Base-by-base conservation (phyloP, 2,113 vertebrate genomes). In the Boulengeromyrus knoepffleri region DNA sequence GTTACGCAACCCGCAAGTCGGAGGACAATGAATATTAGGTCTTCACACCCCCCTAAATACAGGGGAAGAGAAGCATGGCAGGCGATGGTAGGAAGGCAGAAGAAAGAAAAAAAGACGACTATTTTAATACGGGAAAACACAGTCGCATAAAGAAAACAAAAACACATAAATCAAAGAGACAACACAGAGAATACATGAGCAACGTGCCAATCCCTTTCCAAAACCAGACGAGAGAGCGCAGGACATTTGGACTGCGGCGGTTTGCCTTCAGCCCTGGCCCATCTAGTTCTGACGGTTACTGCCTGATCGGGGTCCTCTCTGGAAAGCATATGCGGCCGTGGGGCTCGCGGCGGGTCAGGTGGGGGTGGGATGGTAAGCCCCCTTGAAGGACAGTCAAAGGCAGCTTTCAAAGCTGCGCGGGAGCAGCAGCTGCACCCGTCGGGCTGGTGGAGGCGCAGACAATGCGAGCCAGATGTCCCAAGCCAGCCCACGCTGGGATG, bases 351-450 rank as follows among this genome's bases (percentile, higher is more conserved):
- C 92, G 15, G 74, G 74, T 94, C 39, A 93, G 92, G 91, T 93
- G 89, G 91, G 93, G 88, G 46, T 31, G 49, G 90, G 92, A 52
- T 91, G 93, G 95, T 95, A 95, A 96, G 95, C 94, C 95, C 88
- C 92, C 92, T 94, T 93, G 91, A 94, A 91, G 91, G 93, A 96
- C 95, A 93, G 95, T 96, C 95, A 96, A 94, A 96, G 95, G 92
- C 93, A 94, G 95, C 94, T 96, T 95, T 87, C 95, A 92, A 95
- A 95, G 93, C 92, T 92, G 94, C 93, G 92, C 90, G 92, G 95
- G 92, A 94, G 93, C 90, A 95, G 92, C 94, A 96, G 94, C 95
- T 96, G 94, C 92, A 93, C 93, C 94, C 95, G 93, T 94, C 93
- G 95, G 92, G 91, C 21, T 92, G 93, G 93, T 93, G 95, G 91